Base-by-base conservation (phyloP, 2,113 vertebrate genomes). In the Pholis gunnellus region DNA sequence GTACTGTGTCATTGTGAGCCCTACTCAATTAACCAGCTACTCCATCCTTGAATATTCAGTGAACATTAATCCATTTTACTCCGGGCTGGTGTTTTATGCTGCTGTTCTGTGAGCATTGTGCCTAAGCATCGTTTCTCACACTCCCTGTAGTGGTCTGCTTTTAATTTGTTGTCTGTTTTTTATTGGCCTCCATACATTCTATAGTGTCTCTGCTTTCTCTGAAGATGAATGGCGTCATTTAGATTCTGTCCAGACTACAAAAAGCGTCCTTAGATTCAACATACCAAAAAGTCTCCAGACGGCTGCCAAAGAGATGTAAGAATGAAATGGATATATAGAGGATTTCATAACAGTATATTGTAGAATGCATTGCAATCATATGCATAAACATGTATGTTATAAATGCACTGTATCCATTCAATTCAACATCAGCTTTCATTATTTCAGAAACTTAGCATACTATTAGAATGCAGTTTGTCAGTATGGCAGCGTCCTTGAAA, bases 111-210 rank as follows among this genome's bases (percentile, higher is more conserved):
- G 38, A 69, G 7, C 64, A 59, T 79, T 50, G 22, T 76, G 34
- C 46, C 60, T 22, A 9, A 72, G 34, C 34, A 63, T 66, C 48
- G 4, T 63, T 38, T 38, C 17, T 68, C 17, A 17, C 59, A 59
- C n/a, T 46, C 57, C 31, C 71, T 85, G 68, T 29, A 54, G 20
- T 54, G 20, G 50, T 25, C 59, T 29, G 25, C 61, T 78, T 65
- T 77, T 67, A 66, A 82, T 82, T 60, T 70, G 61, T 70, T 75
- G 38, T 77, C 77, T 73, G 72, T 74, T 75, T 57, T 72, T 89
- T 76, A 76, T 61, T 67, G 17, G 52, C 18, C 36, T 50, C 56
- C 31, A 20, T 29, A 56, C 14, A 14, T 78, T 72, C 15, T 17
- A 46, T 54, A 72, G 38, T 29, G 22, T 34, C 48, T 71, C 65